Conservation (phyloP, 1,140 invertebrate species). For the Hypothenemus hampei region DNA sequence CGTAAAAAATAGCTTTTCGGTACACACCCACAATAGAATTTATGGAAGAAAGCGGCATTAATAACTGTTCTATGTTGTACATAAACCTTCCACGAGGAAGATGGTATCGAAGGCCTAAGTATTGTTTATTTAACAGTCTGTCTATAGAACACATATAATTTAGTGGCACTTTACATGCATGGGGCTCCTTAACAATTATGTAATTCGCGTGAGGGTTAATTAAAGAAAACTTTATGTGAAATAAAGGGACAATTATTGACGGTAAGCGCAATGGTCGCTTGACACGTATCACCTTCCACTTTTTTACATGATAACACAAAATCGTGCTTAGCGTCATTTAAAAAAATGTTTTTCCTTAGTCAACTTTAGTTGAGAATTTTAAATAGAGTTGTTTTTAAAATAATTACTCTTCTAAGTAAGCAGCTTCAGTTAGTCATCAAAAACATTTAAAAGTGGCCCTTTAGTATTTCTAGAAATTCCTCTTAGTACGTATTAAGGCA, state of each 20-base stretch:
- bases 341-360: no score
- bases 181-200: conserved; percentile 14
- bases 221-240: conserved; percentile 12
- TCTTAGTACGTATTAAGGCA: no score
- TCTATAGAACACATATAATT: conserved; percentile 15
- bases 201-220: conserved; percentile 11
- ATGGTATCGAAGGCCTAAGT: conserved; percentile 8
- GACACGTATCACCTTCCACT: conserved; percentile 16
- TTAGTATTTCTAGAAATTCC: no score
- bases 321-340: no score
- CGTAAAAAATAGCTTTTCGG: conserved; percentile 13
- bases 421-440: no score
- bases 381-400: no score
- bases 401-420: no score
- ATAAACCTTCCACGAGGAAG: conserved; percentile 11
- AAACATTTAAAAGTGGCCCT: no score
- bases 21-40: conserved; percentile 14
- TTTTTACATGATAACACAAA: no score
- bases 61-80: conserved; percentile 8
- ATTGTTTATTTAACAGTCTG: conserved; percentile 16
- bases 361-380: no score
- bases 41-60: conserved; percentile 13
- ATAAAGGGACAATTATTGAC: conserved; percentile 16
- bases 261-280: conserved; percentile 10
- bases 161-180: conserved; percentile 17